A percentile compares a stretch with the other conserved stretches of the same genome.
Evolutionary conservation across 2,888 invertebrate species (phyloP).

Genomic region (Stictocephala bisonia): DNA sequence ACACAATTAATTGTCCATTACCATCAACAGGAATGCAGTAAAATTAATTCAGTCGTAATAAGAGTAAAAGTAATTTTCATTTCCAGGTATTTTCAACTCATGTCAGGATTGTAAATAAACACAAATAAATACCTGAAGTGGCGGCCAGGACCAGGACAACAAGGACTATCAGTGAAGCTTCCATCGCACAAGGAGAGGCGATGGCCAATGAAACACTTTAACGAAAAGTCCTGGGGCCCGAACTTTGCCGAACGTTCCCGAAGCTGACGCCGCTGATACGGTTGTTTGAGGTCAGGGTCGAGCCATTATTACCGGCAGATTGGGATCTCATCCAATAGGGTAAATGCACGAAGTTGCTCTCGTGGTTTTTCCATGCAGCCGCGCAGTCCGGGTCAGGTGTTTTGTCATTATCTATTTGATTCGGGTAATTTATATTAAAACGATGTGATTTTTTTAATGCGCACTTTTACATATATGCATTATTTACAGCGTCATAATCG

Average conservation of each 20-base stretch:
- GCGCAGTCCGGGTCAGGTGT: too few species aligned
- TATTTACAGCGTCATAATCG: too few species aligned
- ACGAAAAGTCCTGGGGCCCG: not conserved
- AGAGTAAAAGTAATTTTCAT: too few species aligned
- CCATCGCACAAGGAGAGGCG: conserved; percentile 8
- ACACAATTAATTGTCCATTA: too few species aligned
- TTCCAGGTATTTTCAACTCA: too few species aligned
- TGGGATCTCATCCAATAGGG: not conserved
- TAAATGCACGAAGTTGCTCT: not conserved
- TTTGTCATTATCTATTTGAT: too few species aligned
- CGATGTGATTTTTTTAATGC: too few species aligned
- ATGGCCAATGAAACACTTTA: not conserved
- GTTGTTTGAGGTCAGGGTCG: conserved; percentile 25
- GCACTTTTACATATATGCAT: too few species aligned
- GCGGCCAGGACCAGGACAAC: conserved; percentile 10
- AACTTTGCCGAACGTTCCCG: conserved; percentile 14
- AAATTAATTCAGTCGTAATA: too few species aligned
- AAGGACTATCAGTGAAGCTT: conserved; percentile 16
- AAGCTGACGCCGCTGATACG: conserved; percentile 6
- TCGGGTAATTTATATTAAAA: too few species aligned
- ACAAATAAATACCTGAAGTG: conserved; percentile 10
- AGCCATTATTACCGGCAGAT: not conserved
- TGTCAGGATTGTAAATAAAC: too few species aligned
- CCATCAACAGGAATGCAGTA: too few species aligned
- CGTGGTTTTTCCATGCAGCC: not conserved